Evolutionary conservation across 1,140 invertebrate genomes (phyloP).

Genomic region (Pinna nobilis): DNA sequence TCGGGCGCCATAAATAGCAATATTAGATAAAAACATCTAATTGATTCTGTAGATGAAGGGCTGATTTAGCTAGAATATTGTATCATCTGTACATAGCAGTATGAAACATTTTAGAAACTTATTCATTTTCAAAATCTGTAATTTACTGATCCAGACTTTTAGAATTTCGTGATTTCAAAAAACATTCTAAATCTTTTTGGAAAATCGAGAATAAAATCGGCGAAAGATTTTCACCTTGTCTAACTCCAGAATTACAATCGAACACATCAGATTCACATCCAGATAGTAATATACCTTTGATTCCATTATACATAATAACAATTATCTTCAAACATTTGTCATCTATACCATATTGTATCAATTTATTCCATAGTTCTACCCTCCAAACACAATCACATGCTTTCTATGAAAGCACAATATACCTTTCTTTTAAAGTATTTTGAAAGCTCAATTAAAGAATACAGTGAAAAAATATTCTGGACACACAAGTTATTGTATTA

Average conservation of each 20-base stretch:
- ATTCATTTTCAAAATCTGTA: background rate
- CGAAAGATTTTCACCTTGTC: constrained; percentile 1
- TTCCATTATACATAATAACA: too few species aligned
- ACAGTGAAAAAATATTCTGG: constrained; percentile 9
- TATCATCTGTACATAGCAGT: constrained; percentile 18
- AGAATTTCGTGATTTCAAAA: background rate
- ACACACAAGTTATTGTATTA: too few species aligned
- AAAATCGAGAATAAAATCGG: constrained; percentile 7
- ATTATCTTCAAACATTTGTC: constrained; percentile 3
- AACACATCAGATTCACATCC: background rate
- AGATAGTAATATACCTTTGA: constrained; percentile 4
- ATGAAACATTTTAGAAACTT: constrained; percentile 1
- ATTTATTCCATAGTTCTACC: background rate
- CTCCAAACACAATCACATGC: constrained; percentile 9
- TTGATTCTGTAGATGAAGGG: background rate
- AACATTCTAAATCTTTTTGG: constrained; percentile 6
- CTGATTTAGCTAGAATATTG: constrained; percentile 1
- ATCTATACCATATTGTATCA: background rate
- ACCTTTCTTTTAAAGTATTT: constrained; percentile 4
- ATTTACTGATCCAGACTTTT: background rate
- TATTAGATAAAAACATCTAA: constrained; percentile 5
- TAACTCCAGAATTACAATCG: background rate
- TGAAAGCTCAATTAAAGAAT: constrained; percentile 3
- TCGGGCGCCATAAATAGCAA: constrained; percentile 2
- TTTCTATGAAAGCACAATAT: constrained; percentile 11